Percentiles rank a stretch among this genome's conserved stretches.
These are phyloP conservation scores for Chaetodon trifasciatus DNA, from an alignment of 2,797 vertebrate genomes.

Conservation along the genomic window DNA sequence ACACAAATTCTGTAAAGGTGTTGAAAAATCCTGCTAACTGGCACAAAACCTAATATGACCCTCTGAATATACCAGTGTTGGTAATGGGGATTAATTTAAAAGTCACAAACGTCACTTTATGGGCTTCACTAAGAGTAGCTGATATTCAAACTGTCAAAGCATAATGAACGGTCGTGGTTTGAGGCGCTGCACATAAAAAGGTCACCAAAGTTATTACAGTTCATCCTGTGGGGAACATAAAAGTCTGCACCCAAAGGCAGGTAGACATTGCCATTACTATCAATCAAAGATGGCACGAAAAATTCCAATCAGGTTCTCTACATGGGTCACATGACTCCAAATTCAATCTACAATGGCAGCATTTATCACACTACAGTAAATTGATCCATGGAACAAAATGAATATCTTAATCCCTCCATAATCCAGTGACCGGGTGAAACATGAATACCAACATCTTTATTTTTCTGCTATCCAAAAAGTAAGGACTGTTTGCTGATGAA, in stretches of 20 bases:
- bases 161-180: not conserved
- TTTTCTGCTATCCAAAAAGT: constrained; percentile 9
- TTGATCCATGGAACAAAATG: not conserved
- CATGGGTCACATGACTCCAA: not conserved
- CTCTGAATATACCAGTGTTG: not conserved
- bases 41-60: not conserved
- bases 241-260: not conserved
- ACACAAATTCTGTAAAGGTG: not conserved
- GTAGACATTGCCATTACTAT: not conserved
- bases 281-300: not conserved
- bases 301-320: not conserved
- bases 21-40: not conserved
- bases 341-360: not conserved
- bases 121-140: not conserved
- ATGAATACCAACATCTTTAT: constrained; percentile 19
- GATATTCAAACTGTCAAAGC: not conserved
- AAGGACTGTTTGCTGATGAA: constrained; percentile 19
- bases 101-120: not conserved
- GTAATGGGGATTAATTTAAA: not conserved
- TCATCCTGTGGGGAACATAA: not conserved
- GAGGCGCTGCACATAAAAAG: not conserved
- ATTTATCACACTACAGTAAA: not conserved
- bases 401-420: constrained; percentile 12
- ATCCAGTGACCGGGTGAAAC: constrained; percentile 1
- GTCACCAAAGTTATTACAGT: not conserved